Conservation (phyloP, 2,888 invertebrate genomes). For the Crocallis elinguaria region DNA sequence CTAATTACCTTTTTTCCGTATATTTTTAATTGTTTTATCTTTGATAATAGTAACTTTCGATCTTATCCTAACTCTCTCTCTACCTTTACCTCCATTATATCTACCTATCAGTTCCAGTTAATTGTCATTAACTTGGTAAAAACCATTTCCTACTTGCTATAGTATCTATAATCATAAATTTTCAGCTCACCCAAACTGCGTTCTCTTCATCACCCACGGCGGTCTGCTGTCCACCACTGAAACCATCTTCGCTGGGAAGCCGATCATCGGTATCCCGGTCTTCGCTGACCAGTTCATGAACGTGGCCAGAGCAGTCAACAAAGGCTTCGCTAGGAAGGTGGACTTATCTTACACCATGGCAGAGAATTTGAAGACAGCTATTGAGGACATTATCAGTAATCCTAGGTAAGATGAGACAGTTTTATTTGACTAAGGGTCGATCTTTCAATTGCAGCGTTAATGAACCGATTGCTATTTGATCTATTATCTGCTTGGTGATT, state of each 20-base stretch:
- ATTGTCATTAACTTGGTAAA: background rate
- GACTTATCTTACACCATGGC: conserved; percentile 45
- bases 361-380: conserved; percentile 44
- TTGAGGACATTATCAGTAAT: conserved; percentile 47
- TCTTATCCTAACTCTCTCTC: too few species aligned
- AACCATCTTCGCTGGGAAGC: conserved; percentile 40
- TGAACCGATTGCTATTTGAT: too few species aligned
- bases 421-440: background rate
- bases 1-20: too few species aligned
- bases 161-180: too few species aligned
- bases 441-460: too few species aligned
- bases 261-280: conserved; percentile 65
- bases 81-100: too few species aligned
- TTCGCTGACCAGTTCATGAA: conserved; percentile 66
- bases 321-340: conserved; percentile 53
- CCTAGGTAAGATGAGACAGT: conserved; percentile 40
- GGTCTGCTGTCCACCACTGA: conserved; percentile 64
- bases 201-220: conserved; percentile 69
- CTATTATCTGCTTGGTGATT: too few species aligned
- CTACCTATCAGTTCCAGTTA: too few species aligned
- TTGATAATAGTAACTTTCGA: too few species aligned
- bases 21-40: too few species aligned
- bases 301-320: conserved; percentile 49
- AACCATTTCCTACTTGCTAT: too few species aligned
- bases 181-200: conserved; percentile 64